Percentiles rank a stretch among this genome's conserved stretches.
Evolutionary conservation across 2,797 vertebrate genomes (phyloP).

Genomic region (Pseudocheirus occidentalis): DNA sequence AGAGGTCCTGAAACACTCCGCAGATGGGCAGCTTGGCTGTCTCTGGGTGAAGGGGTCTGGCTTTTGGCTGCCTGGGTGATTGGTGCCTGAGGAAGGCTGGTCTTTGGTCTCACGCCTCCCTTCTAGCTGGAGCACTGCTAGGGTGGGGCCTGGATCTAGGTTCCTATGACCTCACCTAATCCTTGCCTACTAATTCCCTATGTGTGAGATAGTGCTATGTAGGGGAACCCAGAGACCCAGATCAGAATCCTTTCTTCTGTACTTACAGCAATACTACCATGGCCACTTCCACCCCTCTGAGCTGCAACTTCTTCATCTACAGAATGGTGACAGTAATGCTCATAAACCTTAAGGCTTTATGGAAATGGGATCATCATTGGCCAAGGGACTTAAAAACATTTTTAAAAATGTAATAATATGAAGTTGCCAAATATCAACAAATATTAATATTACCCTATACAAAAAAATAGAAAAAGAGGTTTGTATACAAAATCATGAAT

Average conservation of each 20-base stretch:
- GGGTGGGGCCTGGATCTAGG: not conserved
- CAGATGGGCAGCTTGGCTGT: not conserved
- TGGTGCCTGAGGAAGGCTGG: not conserved
- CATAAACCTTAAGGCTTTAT: not conserved
- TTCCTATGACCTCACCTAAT: not conserved
- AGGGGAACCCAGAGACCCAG: not conserved
- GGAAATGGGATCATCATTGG: not conserved
- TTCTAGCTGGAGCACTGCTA: not conserved
- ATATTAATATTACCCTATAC: not conserved
- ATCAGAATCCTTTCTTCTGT: not conserved
- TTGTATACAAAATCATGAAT: not conserved
- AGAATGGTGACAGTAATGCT: not conserved
- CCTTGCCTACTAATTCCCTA: not conserved
- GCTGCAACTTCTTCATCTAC: not conserved
- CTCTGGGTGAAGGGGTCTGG: not conserved
- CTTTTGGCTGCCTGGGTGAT: not conserved
- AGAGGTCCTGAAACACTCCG: not conserved
- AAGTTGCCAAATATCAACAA: not conserved
- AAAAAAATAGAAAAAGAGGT: not conserved
- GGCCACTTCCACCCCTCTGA: not conserved
- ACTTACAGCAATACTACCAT: not conserved
- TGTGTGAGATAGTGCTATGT: not conserved
- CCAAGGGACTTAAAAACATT: not conserved
- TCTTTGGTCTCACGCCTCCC: not conserved
- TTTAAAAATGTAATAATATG: not conserved